Percentiles rank a stretch among this genome's conserved stretches.
phyloP scores from a whole-genome alignment of 2,797 vertebrate species.

The Peromyscus eremicus region DNA sequence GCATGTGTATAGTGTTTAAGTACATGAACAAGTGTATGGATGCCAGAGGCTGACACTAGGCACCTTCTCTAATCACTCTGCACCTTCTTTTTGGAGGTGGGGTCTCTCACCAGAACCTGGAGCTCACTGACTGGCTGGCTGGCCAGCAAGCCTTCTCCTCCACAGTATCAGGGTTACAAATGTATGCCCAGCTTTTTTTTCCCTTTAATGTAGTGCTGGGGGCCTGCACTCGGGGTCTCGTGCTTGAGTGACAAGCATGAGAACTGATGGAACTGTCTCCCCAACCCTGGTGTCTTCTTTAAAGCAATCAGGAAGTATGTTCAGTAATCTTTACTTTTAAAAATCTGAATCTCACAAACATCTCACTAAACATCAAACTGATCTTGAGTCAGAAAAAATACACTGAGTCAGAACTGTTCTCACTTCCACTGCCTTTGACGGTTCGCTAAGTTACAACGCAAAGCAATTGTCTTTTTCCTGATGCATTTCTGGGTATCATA shows the following conservation, averaged over 20 bases:
- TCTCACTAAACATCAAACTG: slow-evolving; percentile 28
- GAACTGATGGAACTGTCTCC: not conserved
- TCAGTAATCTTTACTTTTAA: slow-evolving; percentile 52
- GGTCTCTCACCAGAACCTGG: not conserved
- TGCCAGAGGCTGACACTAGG: not conserved
- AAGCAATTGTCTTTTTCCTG: not conserved
- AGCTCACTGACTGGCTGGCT: not conserved
- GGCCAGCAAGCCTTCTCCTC: not conserved
- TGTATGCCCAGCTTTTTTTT: not conserved
- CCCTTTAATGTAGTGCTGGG: not conserved
- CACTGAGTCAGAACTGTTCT: slow-evolving; percentile 14
- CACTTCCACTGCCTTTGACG: not conserved
- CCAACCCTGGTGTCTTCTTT: not conserved
- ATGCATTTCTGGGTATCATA: not conserved
- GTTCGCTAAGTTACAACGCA: not conserved
- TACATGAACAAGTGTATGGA: too few relatives aligned
- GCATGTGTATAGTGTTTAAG: not conserved
- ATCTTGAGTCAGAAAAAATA: slow-evolving; percentile 22
- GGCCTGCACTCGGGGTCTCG: not conserved
- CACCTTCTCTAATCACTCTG: not conserved
- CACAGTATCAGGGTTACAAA: not conserved
- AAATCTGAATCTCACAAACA: slow-evolving; percentile 55
- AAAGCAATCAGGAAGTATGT: not conserved
- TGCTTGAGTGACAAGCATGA: not conserved
- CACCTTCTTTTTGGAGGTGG: not conserved